Conservation (phyloP, 2,888 invertebrate genomes). For the Pyrgus malvae region DNA sequence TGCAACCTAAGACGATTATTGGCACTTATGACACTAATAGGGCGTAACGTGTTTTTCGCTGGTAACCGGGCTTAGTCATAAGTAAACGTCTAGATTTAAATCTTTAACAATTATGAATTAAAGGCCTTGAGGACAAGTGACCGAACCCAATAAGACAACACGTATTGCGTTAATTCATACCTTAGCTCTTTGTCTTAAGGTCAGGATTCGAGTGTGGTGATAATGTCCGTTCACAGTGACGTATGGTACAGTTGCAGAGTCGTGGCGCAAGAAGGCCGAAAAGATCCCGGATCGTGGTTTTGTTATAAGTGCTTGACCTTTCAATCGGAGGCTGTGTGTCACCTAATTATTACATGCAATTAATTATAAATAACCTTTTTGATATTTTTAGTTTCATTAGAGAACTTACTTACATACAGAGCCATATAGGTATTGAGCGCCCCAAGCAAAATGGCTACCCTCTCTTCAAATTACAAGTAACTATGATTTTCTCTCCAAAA, state of each 20-base stretch:
- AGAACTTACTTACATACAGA: no score
- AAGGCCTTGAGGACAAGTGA: conserved; percentile 26
- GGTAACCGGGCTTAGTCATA: conserved; percentile 26
- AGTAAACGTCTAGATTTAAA: conserved; percentile 26
- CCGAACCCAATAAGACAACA: conserved; percentile 13
- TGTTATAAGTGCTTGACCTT: conserved; percentile 7
- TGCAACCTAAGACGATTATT: no score
- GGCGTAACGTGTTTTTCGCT: conserved; percentile 2
- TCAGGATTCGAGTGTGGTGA: not conserved
- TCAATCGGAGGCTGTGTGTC: not conserved
- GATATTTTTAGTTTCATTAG: no score
- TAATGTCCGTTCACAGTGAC: conserved; percentile 14
- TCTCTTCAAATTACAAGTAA: no score
- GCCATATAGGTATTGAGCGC: no score
- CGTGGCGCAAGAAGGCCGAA: conserved; percentile 21
- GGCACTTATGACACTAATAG: conserved; percentile 2
- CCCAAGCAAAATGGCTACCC: no score
- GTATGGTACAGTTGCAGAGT: conserved; percentile 8
- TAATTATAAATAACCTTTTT: no score
- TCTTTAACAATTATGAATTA: conserved; percentile 28
- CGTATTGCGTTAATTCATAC: not conserved
- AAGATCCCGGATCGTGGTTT: conserved; percentile 16
- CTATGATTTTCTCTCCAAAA: no score
- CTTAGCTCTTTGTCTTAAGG: not conserved
- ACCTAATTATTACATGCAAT: not conserved